Conservation (phyloP, 1,140 invertebrate genomes). For the Drosophila oshimai region DNA sequence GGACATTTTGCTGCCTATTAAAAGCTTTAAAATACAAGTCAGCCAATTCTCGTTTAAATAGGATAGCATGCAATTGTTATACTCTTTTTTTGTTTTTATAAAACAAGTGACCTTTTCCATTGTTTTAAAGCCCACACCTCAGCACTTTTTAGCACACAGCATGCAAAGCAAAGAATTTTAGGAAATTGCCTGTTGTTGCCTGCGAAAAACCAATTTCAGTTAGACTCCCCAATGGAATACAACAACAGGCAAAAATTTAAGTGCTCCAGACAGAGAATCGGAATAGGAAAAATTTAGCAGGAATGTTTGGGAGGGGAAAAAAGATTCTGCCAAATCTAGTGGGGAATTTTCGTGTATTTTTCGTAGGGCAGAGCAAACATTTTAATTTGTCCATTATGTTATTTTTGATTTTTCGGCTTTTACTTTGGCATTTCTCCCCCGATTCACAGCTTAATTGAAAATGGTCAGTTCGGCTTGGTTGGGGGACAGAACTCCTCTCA, state of each 20-base stretch:
- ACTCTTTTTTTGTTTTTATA: not conserved
- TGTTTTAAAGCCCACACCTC: conserved; percentile 2
- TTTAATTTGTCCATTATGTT: conserved; percentile 70
- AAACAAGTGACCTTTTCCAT: conserved; percentile 20
- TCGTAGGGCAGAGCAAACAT: conserved; percentile 44
- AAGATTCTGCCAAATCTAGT: conserved; percentile 48
- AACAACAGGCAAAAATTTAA: conserved; percentile 39
- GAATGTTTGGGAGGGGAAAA: conserved; percentile 17
- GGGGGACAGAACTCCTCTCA: conserved; percentile 1
- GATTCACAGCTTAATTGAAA: conserved; percentile 60
- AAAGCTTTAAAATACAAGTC: not conserved
- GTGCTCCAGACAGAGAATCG: conserved; percentile 37
- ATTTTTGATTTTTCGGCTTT: conserved; percentile 72
- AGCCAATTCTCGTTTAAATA: not conserved
- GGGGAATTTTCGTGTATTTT: conserved; percentile 43
- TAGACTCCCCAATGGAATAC: conserved; percentile 44
- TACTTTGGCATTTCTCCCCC: conserved; percentile 9
- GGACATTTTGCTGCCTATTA: not conserved
- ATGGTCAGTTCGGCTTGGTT: conserved; percentile 34
- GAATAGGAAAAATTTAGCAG: conserved; percentile 9
- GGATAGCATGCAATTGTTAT: not conserved
- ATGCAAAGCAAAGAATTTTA: conserved; percentile 32
- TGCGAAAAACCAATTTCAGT: conserved; percentile 64
- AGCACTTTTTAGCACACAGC: not conserved
- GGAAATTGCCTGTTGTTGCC: conserved; percentile 39